These are phyloP conservation scores for Saturnia japonica DNA, from an alignment of 2,888 invertebrate species.

Conservation along the genomic window DNA sequence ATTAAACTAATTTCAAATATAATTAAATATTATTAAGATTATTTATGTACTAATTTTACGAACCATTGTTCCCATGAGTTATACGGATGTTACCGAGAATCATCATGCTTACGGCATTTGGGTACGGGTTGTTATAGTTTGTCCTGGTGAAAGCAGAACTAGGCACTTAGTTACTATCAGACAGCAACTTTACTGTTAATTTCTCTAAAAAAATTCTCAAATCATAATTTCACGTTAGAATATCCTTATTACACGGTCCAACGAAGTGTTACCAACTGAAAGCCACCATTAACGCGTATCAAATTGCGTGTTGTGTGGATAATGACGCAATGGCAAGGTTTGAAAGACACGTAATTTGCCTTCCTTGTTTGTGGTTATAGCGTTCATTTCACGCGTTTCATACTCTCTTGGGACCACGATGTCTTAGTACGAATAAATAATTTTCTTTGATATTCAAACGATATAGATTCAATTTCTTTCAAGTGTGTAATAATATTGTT, in stretches of 20 bases:
- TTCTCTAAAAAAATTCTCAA: not conserved
- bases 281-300: not conserved
- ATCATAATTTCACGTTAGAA: not conserved
- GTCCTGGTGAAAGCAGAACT: too few relatives aligned
- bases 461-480: not conserved
- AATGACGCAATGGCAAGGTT: not conserved
- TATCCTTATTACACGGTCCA: not conserved
- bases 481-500: too few relatives aligned
- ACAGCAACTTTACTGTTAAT: too few relatives aligned
- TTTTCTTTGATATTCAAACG: not conserved
- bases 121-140: too few relatives aligned
- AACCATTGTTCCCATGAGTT: too few relatives aligned
- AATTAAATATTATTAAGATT: too few relatives aligned
- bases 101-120: too few relatives aligned
- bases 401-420: not conserved
- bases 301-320: not conserved
- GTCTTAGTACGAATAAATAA: not conserved
- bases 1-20: too few relatives aligned
- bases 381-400: not conserved
- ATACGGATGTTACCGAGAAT: too few relatives aligned
- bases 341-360: constrained; percentile 7
- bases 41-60: too few relatives aligned
- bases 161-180: too few relatives aligned
- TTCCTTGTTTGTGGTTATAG: not conserved
- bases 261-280: not conserved